Evolutionary conservation across 2,113 vertebrate species (phyloP).

Genomic region (Parus major): DNA sequence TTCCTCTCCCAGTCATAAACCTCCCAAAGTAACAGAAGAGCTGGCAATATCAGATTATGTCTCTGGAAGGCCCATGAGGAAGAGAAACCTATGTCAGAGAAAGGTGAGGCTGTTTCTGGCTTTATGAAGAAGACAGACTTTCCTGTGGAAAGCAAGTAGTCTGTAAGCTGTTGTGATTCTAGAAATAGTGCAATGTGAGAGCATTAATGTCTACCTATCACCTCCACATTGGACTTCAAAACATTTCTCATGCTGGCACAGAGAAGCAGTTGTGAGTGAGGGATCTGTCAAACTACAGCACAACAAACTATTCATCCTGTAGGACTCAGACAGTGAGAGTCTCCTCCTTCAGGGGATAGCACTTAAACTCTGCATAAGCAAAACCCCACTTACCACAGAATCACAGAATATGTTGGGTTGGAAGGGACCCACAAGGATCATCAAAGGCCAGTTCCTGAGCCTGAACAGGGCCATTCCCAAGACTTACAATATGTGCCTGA

Average conservation of each 20-base stretch:
- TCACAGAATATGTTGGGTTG: neutral
- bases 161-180: neutral
- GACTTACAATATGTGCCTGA: neutral
- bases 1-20: neutral
- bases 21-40: neutral
- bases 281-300: neutral
- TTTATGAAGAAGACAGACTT: neutral
- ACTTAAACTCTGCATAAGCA: neutral
- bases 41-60: neutral
- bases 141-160: neutral
- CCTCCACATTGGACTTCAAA: neutral
- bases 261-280: neutral
- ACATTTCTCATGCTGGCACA: neutral
- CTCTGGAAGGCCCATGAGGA: neutral
- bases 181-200: neutral
- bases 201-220: neutral
- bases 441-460: neutral
- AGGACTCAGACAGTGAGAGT: neutral
- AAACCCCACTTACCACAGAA: neutral
- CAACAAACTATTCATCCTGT: neutral
- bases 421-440: neutral
- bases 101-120: neutral
- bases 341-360: neutral
- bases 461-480: neutral
- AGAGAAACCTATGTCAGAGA: neutral